Conservation (phyloP, 2,113 vertebrate genomes). For the Hirundichthys speculiger region DNA sequence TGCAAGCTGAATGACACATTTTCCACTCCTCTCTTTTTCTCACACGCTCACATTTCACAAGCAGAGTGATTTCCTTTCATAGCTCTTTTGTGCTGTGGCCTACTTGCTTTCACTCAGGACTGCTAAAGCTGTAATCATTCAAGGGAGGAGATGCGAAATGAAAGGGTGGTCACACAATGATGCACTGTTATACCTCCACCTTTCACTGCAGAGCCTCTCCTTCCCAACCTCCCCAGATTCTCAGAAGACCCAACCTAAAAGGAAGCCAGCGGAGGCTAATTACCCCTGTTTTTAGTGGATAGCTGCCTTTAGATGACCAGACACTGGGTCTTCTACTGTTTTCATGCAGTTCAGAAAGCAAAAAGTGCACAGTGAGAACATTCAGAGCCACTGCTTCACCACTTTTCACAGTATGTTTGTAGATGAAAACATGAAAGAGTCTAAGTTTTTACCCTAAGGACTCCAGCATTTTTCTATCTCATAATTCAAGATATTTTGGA, state of each 20-base stretch:
- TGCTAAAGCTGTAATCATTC: slow-evolving; percentile 23
- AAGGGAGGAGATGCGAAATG: slow-evolving; percentile 21
- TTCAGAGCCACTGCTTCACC: slow-evolving; percentile 20
- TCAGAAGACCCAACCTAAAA: no score
- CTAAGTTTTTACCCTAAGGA: not conserved
- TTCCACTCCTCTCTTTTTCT: slow-evolving; percentile 22
- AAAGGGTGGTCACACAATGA: slow-evolving; percentile 45
- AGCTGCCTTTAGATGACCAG: slow-evolving; percentile 75
- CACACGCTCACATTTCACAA: slow-evolving; percentile 42
- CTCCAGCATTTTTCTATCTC: no score
- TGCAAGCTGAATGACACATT: slow-evolving; percentile 36
- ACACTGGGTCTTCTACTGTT: no score
- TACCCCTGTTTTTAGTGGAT: slow-evolving; percentile 72
- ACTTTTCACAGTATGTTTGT: not conserved
- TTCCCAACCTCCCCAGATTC: not conserved
- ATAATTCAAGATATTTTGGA: no score
- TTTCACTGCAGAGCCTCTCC: slow-evolving; percentile 9
- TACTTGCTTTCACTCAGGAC: slow-evolving; percentile 47
- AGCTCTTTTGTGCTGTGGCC: slow-evolving; percentile 51
- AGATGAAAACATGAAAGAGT: not conserved
- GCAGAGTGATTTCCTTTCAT: slow-evolving; percentile 41
- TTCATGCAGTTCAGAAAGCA: slow-evolving; percentile 27
- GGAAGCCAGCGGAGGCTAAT: not conserved
- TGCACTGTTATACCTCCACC: slow-evolving; percentile 2
- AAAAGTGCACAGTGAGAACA: slow-evolving; percentile 17